These are phyloP conservation scores for Aquatica leii DNA, from an alignment of 2,888 invertebrate genomes.

Conservation along the genomic window DNA sequence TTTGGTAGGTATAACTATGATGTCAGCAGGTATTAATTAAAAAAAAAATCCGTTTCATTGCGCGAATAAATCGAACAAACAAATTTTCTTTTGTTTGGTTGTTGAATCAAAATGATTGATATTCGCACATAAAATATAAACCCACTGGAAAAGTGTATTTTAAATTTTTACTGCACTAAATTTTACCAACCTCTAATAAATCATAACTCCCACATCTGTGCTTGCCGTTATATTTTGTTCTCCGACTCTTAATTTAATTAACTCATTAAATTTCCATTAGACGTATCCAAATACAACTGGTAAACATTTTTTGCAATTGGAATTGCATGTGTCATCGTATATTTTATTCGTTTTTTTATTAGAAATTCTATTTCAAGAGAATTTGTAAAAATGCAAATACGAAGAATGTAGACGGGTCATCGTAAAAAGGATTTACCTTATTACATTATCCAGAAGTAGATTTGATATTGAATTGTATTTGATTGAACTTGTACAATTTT, in stretches of 20 bases:
- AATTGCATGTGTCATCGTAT: slow-evolving; percentile 2
- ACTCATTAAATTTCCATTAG: slow-evolving; percentile 9
- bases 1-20: neutral
- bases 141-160: slow-evolving; percentile 23
- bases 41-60: slow-evolving; percentile 12
- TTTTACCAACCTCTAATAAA: slow-evolving; percentile 15
- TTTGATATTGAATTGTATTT: slow-evolving; percentile 35
- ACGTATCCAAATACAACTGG: slow-evolving; percentile 6
- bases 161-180: slow-evolving; percentile 17
- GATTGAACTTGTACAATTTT: slow-evolving; percentile 33
- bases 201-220: neutral
- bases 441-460: slow-evolving; percentile 27
- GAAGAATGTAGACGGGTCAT: slow-evolving; percentile 31
- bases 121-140: slow-evolving; percentile 25
- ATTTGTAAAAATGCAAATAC: slow-evolving; percentile 34
- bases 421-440: slow-evolving; percentile 35
- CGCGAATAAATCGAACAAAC: slow-evolving; percentile 22
- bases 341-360: too few relatives aligned
- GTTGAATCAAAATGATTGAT: slow-evolving; percentile 26
- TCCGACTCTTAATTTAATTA: slow-evolving; percentile 8
- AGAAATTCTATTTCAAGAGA: neutral
- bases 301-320: neutral
- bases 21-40: slow-evolving; percentile 6
- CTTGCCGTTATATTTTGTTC: slow-evolving; percentile 7
- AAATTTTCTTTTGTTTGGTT: slow-evolving; percentile 17